Evolutionary conservation across 1,140 invertebrate genomes (phyloP), one percentile per base, ranked within the genome.

Genomic region (Ridgeia piscesae): DNA sequence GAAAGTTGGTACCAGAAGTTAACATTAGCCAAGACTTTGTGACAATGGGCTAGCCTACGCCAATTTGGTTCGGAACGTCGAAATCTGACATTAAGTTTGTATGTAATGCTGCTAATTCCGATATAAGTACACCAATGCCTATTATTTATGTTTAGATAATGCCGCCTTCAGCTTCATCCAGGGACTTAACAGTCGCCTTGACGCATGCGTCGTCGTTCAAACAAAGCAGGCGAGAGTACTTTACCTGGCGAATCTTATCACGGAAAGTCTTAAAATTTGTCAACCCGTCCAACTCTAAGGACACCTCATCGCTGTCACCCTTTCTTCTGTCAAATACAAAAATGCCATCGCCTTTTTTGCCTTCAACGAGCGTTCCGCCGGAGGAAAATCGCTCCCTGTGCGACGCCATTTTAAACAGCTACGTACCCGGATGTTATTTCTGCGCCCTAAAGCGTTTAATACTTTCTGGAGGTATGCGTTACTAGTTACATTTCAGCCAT

Each of bases 251-350:
- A 27, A 90, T 90, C 35, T 90, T 90, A 42, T 34, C 35, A 8
- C 17, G 33, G 35, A 90, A 42, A 90, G 21, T 90, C 11, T 90
- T 42, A 90, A 90, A 90, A 34, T 90, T 42, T 90, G 33, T 34
- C 35, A 90, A 33, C 34, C 21, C 34, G 89, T 34, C 35, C 31
- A 90, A 34, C 89, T 34, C 31, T 14, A 34, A 90, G 14, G 89
- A 90, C 34, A 90, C 34, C 89, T 90, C 89, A 21, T 8, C 34
- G 89, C 89, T 42, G 33, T 90, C 89, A 90, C 35, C 89, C 89
- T n/a, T 34, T 90, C 89, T 90, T 90, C 89, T 90, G 89, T 90
- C 89, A 34, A 90, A 90, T 34, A 90, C 35, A 42, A 34, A 90
- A 42, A 90, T 90, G 89, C 17, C 89, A 34, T 42, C 35, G 89